Evolutionary conservation across 2,113 vertebrate genomes (phyloP).

Genomic region (Ramphastos sulfuratus): DNA sequence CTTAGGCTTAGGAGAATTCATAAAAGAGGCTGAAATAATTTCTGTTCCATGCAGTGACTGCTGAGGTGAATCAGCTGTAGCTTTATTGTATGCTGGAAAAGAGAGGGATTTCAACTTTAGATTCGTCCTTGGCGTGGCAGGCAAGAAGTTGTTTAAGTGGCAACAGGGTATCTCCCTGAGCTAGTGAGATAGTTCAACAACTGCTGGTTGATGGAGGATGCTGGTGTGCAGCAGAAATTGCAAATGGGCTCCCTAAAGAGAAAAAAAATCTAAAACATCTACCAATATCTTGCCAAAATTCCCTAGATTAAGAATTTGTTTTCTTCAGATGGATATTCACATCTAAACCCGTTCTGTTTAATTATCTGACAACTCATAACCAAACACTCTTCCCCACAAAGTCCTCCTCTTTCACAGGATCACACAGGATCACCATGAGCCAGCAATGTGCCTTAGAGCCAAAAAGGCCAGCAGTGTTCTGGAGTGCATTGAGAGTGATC

Average conservation of each 20-base stretch:
- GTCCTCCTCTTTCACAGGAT: no score
- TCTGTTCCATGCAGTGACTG: not conserved
- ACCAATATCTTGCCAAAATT: not conserved
- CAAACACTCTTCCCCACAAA: not conserved
- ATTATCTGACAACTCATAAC: not conserved
- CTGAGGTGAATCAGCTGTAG: not conserved
- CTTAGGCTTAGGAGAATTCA: slow-evolving; percentile 15
- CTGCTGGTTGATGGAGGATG: not conserved
- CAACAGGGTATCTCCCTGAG: not conserved
- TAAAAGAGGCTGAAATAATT: slow-evolving; percentile 21
- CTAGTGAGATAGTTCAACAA: not conserved
- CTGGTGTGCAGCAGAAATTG: not conserved
- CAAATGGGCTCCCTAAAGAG: not conserved
- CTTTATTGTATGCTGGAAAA: not conserved
- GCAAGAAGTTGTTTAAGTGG: not conserved
- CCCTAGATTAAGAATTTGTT: not conserved
- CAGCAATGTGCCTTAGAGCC: no score
- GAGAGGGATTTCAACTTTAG: not conserved
- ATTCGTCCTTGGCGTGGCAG: not conserved
- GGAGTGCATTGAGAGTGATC: no score
- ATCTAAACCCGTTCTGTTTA: not conserved
- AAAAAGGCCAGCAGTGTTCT: no score
- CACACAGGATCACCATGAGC: no score
- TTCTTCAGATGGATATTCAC: not conserved
- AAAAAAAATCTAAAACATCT: not conserved